Conservation (phyloP, 2,888 invertebrate species). For the Nemurella pictetii region DNA sequence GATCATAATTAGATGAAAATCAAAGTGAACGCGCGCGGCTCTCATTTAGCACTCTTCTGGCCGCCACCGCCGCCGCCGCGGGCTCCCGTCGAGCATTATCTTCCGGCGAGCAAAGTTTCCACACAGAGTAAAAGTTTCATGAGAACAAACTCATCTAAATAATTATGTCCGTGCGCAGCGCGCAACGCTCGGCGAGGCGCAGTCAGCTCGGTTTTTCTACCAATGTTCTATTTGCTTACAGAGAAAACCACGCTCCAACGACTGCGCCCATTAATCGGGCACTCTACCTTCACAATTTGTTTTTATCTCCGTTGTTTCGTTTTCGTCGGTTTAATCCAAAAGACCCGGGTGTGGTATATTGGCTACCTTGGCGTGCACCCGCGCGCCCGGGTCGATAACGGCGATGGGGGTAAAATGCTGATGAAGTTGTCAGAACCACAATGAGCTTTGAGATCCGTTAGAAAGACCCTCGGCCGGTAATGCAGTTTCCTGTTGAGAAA, state of each 20-base stretch:
- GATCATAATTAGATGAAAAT: neutral
- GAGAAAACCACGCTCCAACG: neutral
- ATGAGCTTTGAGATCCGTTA: neutral
- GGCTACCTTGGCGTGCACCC: neutral
- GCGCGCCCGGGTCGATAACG: neutral
- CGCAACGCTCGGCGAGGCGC: no score
- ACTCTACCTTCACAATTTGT: neutral
- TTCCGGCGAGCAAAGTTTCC: neutral
- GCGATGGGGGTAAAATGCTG: neutral
- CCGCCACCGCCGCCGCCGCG: neutral
- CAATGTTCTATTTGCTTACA: neutral
- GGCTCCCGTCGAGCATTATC: neutral
- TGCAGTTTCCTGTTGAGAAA: neutral
- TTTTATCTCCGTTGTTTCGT: slow-evolving; percentile 22
- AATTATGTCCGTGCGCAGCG: neutral
- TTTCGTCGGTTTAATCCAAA: slow-evolving; percentile 33
- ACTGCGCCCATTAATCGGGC: neutral
- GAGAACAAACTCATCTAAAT: neutral
- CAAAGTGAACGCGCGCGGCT: neutral
- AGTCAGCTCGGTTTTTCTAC: neutral
- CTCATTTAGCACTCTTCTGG: neutral
- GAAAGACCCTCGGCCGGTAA: neutral
- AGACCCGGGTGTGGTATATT: slow-evolving; percentile 36
- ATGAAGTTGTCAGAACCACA: slow-evolving; percentile 20
- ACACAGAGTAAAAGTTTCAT: neutral